Evolutionary conservation across 2,888 invertebrate species (phyloP).

Genomic region (Leptinotarsa tumamoca): DNA sequence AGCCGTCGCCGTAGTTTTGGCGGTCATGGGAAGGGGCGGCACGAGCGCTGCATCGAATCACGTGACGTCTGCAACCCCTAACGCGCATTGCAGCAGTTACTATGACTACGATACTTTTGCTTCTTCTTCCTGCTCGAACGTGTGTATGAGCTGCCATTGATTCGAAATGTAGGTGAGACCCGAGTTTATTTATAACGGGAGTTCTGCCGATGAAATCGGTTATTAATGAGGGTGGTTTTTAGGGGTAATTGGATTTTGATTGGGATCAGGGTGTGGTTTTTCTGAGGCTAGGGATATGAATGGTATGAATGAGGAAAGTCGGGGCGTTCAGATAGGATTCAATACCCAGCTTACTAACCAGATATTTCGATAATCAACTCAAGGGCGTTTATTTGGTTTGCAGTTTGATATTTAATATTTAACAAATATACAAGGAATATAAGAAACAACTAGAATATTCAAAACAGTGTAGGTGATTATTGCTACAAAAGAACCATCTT

Average conservation of each 20-base stretch:
- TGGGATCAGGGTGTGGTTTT: too few species aligned
- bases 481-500: too few species aligned
- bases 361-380: too few species aligned
- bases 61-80: slow-evolving; percentile 60
- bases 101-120: slow-evolving; percentile 57
- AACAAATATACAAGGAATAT: too few species aligned
- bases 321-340: too few species aligned
- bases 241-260: not conserved
- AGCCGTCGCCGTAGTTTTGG: slow-evolving; percentile 36
- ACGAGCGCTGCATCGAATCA: slow-evolving; percentile 58
- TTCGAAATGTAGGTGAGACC: slow-evolving; percentile 20
- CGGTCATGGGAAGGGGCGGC: slow-evolving; percentile 50
- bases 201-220: not conserved
- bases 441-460: too few species aligned
- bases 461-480: too few species aligned
- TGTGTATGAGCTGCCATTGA: slow-evolving; percentile 31
- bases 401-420: too few species aligned
- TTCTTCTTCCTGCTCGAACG: slow-evolving; percentile 30
- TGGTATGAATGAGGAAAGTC: too few species aligned
- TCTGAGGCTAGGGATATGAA: too few species aligned
- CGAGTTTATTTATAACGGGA: slow-evolving; percentile 16
- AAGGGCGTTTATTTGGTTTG: too few species aligned
- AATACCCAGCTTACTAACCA: too few species aligned
- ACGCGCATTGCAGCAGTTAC: slow-evolving; percentile 62
- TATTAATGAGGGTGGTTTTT: slow-evolving; percentile 9